phyloP scores from a whole-genome alignment of 2,797 vertebrate species.

The Takifugu ocellatus region DNA sequence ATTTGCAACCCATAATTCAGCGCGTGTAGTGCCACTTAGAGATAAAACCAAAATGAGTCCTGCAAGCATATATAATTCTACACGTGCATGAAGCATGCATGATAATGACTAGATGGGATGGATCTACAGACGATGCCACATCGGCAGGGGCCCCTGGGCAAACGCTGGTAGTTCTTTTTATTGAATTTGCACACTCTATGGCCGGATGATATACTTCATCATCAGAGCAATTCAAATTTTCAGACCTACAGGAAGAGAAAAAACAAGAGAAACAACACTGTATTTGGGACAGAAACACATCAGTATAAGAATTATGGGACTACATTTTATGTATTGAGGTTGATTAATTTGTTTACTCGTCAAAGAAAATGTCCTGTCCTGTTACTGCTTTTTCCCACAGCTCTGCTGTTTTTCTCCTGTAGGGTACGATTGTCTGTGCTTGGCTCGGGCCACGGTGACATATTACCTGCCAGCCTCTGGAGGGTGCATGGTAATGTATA shows the following conservation, averaged over 20 bases:
- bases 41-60: neutral
- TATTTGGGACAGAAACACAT: no score
- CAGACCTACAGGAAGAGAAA: no score
- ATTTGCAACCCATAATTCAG: neutral
- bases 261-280: no score
- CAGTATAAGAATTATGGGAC: no score
- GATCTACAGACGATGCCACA: neutral
- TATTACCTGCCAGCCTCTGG: neutral
- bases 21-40: neutral
- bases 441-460: neutral
- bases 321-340: no score
- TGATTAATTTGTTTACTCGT: no score
- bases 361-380: neutral
- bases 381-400: neutral
- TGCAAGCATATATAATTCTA: neutral
- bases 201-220: no score
- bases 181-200: no score
- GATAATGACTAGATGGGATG: neutral
- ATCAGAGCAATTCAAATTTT: no score
- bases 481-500: slow-evolving; percentile 3
- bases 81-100: neutral
- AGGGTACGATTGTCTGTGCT: neutral
- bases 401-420: slow-evolving; percentile 1
- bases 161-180: neutral
- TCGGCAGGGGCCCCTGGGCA: neutral